Evolutionary conservation across 2,113 vertebrate species (phyloP), one percentile per base, ranked within the genome.

Genomic region (Erpornis zantholeuca): DNA sequence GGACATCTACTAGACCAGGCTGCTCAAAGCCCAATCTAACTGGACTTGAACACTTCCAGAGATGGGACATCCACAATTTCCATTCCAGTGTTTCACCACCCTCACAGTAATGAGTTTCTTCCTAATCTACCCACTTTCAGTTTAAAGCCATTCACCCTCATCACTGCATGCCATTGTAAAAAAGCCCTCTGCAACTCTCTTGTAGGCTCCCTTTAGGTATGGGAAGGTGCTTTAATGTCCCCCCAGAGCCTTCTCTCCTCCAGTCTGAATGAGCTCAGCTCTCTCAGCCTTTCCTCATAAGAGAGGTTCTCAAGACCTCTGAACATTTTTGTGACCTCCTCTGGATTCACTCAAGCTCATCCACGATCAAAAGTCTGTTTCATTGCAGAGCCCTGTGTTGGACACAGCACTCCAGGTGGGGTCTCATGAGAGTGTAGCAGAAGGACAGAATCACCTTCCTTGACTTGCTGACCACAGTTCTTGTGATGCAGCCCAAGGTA

Each of bases 391-490:
- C 14, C 38, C 27, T 49, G 15, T 70, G 28, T 6, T 45, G 24
- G 28, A 25, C 0, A 9, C 28, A 68, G 13, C 9, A 29, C 6
- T 60, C 29, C 24, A 22, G 11, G 5, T 21, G 16, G 20, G 16
- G 9, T 45, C 24, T n/a, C 47, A 20, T 33, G 19, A 44, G 15
- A 20, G 10, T 7, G 21, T 8, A 54, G 15, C 1, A 45, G 24
- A 75, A 25, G 28, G 8, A 18, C 20, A 61, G 11, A 82, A 76
- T 31, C n/a, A 12, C 21, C 21, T 61, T 69, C 15, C 25, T 24
- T 60, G 64, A 5, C 11, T 49, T 76, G 4, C 15, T 49, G 49
- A 19, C 7, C 21, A 49, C 0, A 0, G 10, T 54, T 40, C n/a
- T 31, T 35, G n/a, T 35, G 15, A 47, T 54, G 20, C 12, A 63